These are phyloP conservation scores for Symphodus melops DNA, from an alignment of 2,113 vertebrate species.

Conservation along the genomic window DNA sequence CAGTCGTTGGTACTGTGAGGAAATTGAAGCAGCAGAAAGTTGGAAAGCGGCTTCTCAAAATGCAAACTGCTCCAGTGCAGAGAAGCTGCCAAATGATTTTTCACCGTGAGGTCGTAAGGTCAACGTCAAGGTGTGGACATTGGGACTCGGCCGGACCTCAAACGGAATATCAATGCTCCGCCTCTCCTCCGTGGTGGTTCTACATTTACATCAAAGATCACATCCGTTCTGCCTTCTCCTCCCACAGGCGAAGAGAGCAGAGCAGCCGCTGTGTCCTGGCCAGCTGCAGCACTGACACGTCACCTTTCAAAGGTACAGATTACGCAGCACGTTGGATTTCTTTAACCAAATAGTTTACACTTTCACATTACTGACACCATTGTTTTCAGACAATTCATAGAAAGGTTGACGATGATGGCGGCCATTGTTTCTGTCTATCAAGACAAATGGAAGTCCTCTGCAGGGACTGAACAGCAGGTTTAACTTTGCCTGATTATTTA, in stretches of 20 bases:
- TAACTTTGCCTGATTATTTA: not conserved
- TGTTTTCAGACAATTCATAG: not conserved
- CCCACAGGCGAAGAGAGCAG: conserved; percentile 22
- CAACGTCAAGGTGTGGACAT: conserved; percentile 42
- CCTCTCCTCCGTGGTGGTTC: conserved; percentile 32
- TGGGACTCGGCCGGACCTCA: conserved; percentile 1
- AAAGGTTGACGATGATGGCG: not conserved
- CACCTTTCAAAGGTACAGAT: conserved; percentile 22
- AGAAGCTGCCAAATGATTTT: conserved; percentile 57
- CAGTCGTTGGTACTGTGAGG: conserved; percentile 1
- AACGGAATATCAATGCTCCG: conserved; percentile 63
- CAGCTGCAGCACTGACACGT: conserved; percentile 10
- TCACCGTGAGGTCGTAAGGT: conserved; percentile 52
- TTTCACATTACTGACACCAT: not conserved
- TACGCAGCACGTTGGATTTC: not conserved
- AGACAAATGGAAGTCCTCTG: too few species aligned
- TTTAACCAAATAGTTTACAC: not conserved
- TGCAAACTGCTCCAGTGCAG: conserved; percentile 39
- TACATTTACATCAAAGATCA: conserved; percentile 60
- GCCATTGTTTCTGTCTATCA: too few species aligned
- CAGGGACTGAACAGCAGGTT: not conserved
- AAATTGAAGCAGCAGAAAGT: conserved; percentile 15
- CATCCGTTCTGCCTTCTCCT: conserved; percentile 28
- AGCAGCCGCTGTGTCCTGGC: not conserved
- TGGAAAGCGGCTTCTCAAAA: conserved; percentile 20